Evolutionary conservation across 2,113 vertebrate species (phyloP).

Genomic region (Mungos mungo): DNA sequence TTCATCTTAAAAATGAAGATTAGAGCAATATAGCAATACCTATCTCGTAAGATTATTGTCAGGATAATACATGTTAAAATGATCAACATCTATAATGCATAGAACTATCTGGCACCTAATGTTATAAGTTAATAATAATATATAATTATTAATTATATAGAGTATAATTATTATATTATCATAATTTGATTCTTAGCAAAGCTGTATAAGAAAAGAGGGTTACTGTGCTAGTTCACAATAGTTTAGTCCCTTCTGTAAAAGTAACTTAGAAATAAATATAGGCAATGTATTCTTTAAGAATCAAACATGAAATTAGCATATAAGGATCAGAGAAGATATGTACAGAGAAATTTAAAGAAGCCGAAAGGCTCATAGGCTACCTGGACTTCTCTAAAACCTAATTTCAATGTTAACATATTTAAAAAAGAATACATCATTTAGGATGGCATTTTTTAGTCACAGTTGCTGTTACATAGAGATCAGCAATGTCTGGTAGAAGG

Average conservation of each 20-base stretch:
- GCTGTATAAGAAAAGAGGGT: background rate
- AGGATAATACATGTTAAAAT: background rate
- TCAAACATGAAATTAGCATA: background rate
- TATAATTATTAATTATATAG: background rate
- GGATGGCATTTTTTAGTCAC: background rate
- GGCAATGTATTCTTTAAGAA: background rate
- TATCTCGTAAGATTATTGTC: background rate
- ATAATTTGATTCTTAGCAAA: background rate
- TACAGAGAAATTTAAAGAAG: background rate
- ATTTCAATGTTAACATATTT: background rate
- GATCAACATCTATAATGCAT: background rate
- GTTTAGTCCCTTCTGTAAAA: background rate
- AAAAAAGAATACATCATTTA: background rate
- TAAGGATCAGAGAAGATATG: background rate
- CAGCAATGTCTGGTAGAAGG: background rate
- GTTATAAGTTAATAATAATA: background rate
- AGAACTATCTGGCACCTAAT: background rate
- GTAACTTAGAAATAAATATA: background rate
- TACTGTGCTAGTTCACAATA: background rate
- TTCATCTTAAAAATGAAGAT: background rate
- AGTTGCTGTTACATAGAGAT: background rate
- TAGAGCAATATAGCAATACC: background rate
- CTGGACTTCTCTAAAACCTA: background rate
- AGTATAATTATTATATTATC: background rate
- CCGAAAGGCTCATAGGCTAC: background rate